Evolutionary conservation across 30 jellyfish, hydroid and myxozoan genomes (phyloP), one percentile per base, ranked within the genome.

Genomic region (Hydractinia symbiolongicarpus): DNA sequence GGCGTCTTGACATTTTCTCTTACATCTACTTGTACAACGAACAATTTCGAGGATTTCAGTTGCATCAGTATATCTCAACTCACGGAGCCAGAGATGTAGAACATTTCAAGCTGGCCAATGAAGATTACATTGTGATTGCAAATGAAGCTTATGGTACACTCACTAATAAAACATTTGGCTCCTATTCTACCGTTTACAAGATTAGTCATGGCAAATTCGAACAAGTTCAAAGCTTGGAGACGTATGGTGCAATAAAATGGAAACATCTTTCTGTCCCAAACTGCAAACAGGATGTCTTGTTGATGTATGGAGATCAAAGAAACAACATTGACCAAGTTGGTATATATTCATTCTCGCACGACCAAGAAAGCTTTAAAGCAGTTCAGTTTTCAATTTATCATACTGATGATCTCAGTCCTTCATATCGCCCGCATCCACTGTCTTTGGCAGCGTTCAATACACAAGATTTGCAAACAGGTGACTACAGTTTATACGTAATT

Each of bases 291-390:
- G 86, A 72, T 8, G 90, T 72, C 7, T 66, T 90, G 69, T 70
- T 90, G 1, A 55, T 81, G 54, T 90, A 86, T 60, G 91, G 88
- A 9, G 94, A 86, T 56, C 94, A 76, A 53, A 40, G 89, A 17
- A 82, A 90, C 79, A 72, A 72, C 61, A 66, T 78, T 6, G 97
- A 90, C 57, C 97, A 82, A 72, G 90, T 83, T 30, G 97, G 97
- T 4, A 52, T 82, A 13, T 82, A 53, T 55, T 50, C 81, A 14
- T 86, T 73, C 79, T 61, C 95, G 4, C 88, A 86, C 61, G 79
- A 74, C 49, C 30, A 40, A 9, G 77, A 87, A 50, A 90, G 61
- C 51, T 86, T 90, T 30, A 81, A 73, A 44, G 76, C 81, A 51
- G 72, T 86, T 9, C 86, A 94, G 9, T 72, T 90, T 16, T 81